Percentiles rank a stretch among this genome's conserved stretches.
phyloP scores from a whole-genome alignment of 2,888 invertebrate genomes.

The Malachius bipustulatus region DNA sequence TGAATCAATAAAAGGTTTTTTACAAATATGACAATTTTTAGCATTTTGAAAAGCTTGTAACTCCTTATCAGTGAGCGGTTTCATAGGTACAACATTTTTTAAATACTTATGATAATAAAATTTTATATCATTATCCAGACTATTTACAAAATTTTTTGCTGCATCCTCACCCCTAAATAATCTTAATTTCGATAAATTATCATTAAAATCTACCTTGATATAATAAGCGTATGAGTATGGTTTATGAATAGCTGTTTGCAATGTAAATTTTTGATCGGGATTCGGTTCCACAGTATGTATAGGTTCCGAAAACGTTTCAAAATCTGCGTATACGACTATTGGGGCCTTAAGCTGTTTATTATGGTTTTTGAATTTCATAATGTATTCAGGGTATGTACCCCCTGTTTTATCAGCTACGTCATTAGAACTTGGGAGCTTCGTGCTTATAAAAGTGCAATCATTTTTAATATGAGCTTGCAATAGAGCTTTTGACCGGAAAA shows the following conservation, averaged over 20 bases:
- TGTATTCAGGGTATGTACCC: not conserved
- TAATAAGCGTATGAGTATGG: not conserved
- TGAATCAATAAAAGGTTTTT: not conserved
- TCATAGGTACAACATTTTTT: not conserved
- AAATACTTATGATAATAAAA: not conserved
- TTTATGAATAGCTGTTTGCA: not conserved
- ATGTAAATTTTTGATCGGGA: not conserved
- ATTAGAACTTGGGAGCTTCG: not conserved
- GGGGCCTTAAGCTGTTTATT: not conserved
- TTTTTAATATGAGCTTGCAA: not conserved
- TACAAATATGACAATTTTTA: not conserved
- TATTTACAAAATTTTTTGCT: not conserved
- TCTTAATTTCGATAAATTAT: not conserved
- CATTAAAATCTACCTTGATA: not conserved
- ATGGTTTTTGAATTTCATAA: not conserved
- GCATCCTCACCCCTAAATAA: not conserved
- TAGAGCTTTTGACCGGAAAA: not conserved
- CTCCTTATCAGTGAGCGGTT: not conserved
- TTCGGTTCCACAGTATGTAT: not conserved
- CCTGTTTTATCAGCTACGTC: not conserved
- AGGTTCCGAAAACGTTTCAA: not conserved
- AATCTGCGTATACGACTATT: constrained; percentile 1
- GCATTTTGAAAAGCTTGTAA: not conserved
- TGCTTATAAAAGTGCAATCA: not conserved
- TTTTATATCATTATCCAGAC: not conserved